A percentile compares a stretch with the other conserved stretches of the same genome.
These are phyloP conservation scores for Alligator mississippiensis DNA, from an alignment of 2,113 vertebrate genomes.

Conservation along the genomic window DNA sequence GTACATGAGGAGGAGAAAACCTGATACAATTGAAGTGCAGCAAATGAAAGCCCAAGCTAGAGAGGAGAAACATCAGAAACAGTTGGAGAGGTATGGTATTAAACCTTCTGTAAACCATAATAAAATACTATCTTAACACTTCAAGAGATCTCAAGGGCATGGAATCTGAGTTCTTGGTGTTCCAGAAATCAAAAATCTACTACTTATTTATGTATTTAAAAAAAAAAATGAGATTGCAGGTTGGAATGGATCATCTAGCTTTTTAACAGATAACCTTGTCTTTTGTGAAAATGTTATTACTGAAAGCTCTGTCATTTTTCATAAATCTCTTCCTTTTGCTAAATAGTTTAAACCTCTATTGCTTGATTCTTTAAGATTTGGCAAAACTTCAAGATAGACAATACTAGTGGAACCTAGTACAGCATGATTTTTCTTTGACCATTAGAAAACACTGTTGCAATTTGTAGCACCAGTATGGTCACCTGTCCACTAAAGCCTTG, in stretches of 20 bases:
- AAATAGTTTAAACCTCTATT: background rate
- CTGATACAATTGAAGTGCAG: constrained; percentile 98
- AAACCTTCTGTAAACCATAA: constrained; percentile 19
- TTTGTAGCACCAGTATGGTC: constrained; percentile 4
- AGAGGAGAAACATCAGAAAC: constrained; percentile 98
- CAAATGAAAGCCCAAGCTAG: constrained; percentile 99
- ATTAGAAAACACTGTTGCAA: background rate
- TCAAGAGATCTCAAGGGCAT: background rate
- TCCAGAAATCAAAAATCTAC: background rate
- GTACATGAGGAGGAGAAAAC: constrained; percentile 97
- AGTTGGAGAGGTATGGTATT: constrained; percentile 91
- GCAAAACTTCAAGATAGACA: background rate
- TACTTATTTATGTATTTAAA: background rate
- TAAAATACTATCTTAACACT: background rate
- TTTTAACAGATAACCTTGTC: background rate
- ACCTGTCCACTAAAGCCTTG: background rate
- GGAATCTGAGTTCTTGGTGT: background rate
- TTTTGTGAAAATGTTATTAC: background rate
- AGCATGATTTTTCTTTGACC: background rate
- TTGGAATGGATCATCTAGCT: background rate
- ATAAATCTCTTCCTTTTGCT: background rate
- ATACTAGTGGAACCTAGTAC: background rate
- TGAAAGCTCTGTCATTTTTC: background rate
- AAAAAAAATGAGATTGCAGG: background rate
- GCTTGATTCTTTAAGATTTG: background rate